Conservation (phyloP, 2,888 invertebrate species). For the Orgyia antiqua region DNA sequence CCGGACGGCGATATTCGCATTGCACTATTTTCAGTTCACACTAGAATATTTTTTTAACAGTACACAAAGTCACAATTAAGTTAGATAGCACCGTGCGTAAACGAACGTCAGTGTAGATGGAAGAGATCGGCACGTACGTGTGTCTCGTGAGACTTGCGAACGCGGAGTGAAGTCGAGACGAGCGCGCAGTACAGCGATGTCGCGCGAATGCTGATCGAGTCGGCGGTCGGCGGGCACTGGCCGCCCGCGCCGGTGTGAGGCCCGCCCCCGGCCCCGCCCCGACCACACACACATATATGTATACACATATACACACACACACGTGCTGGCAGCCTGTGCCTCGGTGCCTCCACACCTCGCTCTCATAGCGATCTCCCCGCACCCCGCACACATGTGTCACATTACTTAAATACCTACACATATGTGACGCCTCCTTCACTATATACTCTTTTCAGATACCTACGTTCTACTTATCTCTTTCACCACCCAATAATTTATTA, state of each 20-base stretch:
- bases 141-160: slow-evolving; percentile 51
- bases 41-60: slow-evolving; percentile 19
- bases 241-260: slow-evolving; percentile 48
- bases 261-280: slow-evolving; percentile 59
- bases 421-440: slow-evolving; percentile 68
- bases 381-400: slow-evolving; percentile 54
- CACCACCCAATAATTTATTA: no score
- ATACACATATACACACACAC: slow-evolving; percentile 12
- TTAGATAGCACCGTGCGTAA: slow-evolving; percentile 45
- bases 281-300: slow-evolving; percentile 34
- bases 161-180: slow-evolving; percentile 52
- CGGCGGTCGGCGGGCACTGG: slow-evolving; percentile 48
- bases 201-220: slow-evolving; percentile 58
- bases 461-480: slow-evolving; percentile 26
- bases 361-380: slow-evolving; percentile 36
- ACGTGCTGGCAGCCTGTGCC: slow-evolving; percentile 9
- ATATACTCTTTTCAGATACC: slow-evolving; percentile 61
- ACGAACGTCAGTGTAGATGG: slow-evolving; percentile 35
- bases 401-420: slow-evolving; percentile 60
- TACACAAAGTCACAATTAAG: slow-evolving; percentile 42
- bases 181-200: slow-evolving; percentile 51
- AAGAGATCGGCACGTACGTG: slow-evolving; percentile 48
- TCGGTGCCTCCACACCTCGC: slow-evolving; percentile 28
- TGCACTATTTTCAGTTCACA: slow-evolving; percentile 39
- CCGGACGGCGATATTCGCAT: slow-evolving; percentile 56